phyloP scores from a whole-genome alignment of 2,113 vertebrate genomes.

The Pogona vitticeps region DNA sequence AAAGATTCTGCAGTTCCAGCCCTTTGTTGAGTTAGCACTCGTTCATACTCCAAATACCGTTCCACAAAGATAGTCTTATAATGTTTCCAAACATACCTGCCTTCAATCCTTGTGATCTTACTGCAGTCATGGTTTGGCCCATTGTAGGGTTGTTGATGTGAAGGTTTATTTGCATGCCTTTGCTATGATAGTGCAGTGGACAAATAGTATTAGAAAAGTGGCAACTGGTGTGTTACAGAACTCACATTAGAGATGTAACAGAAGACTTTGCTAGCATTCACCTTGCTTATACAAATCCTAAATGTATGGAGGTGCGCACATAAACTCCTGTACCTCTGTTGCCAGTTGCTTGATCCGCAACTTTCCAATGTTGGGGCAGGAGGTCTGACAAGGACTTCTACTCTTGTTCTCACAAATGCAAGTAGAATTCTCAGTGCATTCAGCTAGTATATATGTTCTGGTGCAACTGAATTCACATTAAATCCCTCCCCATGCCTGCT shows the following conservation, averaged over 20 bases:
- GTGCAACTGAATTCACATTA: neutral
- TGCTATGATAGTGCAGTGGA: neutral
- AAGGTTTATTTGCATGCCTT: neutral
- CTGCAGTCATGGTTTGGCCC: neutral
- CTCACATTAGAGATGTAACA: neutral
- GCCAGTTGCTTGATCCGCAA: neutral
- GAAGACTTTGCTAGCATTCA: neutral
- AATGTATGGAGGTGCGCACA: neutral
- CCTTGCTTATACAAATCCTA: neutral
- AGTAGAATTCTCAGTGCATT: neutral
- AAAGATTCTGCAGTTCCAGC: neutral
- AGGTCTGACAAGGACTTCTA: neutral
- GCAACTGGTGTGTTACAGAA: neutral
- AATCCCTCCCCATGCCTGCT: neutral
- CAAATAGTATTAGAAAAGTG: neutral
- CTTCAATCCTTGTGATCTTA: neutral
- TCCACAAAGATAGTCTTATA: neutral
- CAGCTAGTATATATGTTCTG: no score
- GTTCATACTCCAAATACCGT: neutral
- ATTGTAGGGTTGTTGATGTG: neutral
- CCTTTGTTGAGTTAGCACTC: no score
- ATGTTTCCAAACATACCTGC: neutral
- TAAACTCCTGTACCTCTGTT: neutral
- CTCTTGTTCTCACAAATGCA: neutral
- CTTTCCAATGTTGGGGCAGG: neutral